phyloP scores from a whole-genome alignment of 2,113 vertebrate genomes.

The Lepus americanus region DNA sequence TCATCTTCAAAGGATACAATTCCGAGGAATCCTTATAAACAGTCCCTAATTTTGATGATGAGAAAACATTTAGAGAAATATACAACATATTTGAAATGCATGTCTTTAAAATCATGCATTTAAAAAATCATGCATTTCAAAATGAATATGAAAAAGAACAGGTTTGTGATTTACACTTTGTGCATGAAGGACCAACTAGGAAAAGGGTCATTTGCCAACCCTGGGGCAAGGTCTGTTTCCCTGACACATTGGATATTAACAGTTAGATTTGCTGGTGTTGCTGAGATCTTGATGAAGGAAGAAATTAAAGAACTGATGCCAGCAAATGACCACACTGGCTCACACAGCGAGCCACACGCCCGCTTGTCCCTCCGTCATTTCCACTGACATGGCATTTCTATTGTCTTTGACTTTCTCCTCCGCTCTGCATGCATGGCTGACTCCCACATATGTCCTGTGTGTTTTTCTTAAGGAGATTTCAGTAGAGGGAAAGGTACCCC shows the following conservation, averaged over 20 bases:
- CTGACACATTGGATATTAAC: not conserved
- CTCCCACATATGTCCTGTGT: slow-evolving; percentile 38
- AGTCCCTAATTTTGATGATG: slow-evolving; percentile 15
- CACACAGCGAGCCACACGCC: slow-evolving; percentile 36
- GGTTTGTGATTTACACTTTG: not conserved
- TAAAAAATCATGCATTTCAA: not conserved
- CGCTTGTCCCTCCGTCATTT: slow-evolving; percentile 57
- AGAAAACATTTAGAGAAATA: not conserved
- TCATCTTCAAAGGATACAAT: not conserved
- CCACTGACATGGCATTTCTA: not conserved
- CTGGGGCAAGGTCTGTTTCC: slow-evolving; percentile 31
- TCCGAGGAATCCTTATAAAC: not conserved
- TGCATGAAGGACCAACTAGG: not conserved
- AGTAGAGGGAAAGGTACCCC: slow-evolving; percentile 34
- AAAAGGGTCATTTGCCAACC: slow-evolving; percentile 33
- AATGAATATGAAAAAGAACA: slow-evolving; percentile 25
- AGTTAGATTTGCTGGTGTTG: not conserved
- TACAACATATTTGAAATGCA: slow-evolving; percentile 15
- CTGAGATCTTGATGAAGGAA: slow-evolving; percentile 43
- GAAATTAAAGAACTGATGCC: slow-evolving; percentile 21
- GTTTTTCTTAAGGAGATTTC: slow-evolving; percentile 59
- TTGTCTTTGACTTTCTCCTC: slow-evolving; percentile 73
- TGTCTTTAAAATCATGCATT: slow-evolving; percentile 35
- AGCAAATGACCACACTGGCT: slow-evolving; percentile 13
- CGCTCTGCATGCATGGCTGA: not conserved